phyloP scores from a whole-genome alignment of 2,888 invertebrate species.

The Drosophila demipolita region DNA sequence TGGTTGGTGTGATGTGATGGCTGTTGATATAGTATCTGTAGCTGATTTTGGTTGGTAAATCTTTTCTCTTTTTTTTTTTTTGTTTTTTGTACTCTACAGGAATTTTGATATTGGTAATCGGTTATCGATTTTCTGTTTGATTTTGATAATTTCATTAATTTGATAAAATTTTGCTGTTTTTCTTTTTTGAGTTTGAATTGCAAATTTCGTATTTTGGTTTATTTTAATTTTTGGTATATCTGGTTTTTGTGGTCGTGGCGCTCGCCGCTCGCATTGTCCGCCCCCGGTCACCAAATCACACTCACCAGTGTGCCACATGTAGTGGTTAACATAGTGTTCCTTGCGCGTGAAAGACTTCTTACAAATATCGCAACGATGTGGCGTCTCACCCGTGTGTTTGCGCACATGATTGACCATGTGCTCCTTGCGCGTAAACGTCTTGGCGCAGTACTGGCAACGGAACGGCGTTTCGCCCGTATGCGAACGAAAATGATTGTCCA shows the following conservation, averaged over 20 bases:
- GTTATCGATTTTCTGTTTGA: slow-evolving; percentile 22
- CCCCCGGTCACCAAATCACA: slow-evolving; percentile 79
- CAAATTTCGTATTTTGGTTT: slow-evolving; percentile 14
- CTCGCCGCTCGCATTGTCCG: slow-evolving; percentile 82
- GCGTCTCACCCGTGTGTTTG: slow-evolving; percentile 93
- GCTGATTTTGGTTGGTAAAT: slow-evolving; percentile 47
- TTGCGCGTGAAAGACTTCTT: slow-evolving; percentile 94
- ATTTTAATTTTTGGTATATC: slow-evolving; percentile 19
- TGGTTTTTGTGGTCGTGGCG: slow-evolving; percentile 59
- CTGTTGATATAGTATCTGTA: slow-evolving; percentile 65
- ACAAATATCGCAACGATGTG: slow-evolving; percentile 93
- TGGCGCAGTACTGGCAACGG: slow-evolving; percentile 93
- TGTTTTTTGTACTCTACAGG: slow-evolving; percentile 50
- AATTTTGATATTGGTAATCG: slow-evolving; percentile 45
- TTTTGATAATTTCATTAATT: slow-evolving; percentile 26
- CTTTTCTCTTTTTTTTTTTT: slow-evolving; percentile 18
- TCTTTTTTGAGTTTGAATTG: slow-evolving; percentile 5
- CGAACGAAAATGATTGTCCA: slow-evolving; percentile 93
- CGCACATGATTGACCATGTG: slow-evolving; percentile 95
- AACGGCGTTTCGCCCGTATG: slow-evolving; percentile 94
- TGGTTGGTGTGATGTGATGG: slow-evolving; percentile 76
- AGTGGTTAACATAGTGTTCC: slow-evolving; percentile 94
- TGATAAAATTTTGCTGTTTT: slow-evolving; percentile 14
- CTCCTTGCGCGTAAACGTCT: slow-evolving; percentile 93
- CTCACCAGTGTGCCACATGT: slow-evolving; percentile 88